These are phyloP conservation scores for Trichoplusia ni DNA, from an alignment of 1,140 invertebrate species.

Conservation along the genomic window DNA sequence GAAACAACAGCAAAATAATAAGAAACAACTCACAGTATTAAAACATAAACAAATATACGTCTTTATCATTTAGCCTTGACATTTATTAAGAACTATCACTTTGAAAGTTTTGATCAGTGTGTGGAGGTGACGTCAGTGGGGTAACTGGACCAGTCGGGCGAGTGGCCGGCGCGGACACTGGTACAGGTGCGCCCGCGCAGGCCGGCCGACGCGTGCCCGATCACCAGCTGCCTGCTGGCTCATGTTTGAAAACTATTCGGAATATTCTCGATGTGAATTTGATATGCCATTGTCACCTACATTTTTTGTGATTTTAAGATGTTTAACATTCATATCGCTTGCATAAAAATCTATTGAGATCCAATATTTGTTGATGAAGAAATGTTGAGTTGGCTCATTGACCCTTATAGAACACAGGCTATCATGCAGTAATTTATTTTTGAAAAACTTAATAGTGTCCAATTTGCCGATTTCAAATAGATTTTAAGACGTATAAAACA, in stretches of 20 bases:
- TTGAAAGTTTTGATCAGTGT: conserved; percentile 43
- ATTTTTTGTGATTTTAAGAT: not conserved
- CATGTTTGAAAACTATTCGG: conserved; percentile 40
- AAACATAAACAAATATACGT: conserved; percentile 1
- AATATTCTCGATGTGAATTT: not conserved
- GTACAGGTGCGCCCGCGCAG: conserved; percentile 47
- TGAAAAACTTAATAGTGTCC: too few relatives aligned
- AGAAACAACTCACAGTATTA: not conserved
- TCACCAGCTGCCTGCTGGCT: conserved; percentile 34
- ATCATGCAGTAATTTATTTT: too few relatives aligned
- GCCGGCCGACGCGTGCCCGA: conserved; percentile 46
- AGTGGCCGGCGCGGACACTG: conserved; percentile 37
- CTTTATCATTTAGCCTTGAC: conserved; percentile 12
- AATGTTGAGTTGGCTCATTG: too few relatives aligned
- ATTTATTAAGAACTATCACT: conserved; percentile 37
- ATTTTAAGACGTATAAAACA: too few relatives aligned
- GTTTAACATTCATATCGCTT: too few relatives aligned
- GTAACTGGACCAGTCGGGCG: conserved; percentile 53
- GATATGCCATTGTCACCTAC: not conserved
- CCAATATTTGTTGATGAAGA: too few relatives aligned
- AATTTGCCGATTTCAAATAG: too few relatives aligned
- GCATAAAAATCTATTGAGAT: too few relatives aligned
- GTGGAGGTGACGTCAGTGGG: conserved; percentile 49
- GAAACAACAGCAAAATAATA: too few relatives aligned
- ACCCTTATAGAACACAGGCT: too few relatives aligned